A percentile compares a stretch with the other conserved stretches of the same genome.
These are phyloP conservation scores for Erannis defoliaria DNA, from an alignment of 2,888 invertebrate genomes.

Conservation along the genomic window DNA sequence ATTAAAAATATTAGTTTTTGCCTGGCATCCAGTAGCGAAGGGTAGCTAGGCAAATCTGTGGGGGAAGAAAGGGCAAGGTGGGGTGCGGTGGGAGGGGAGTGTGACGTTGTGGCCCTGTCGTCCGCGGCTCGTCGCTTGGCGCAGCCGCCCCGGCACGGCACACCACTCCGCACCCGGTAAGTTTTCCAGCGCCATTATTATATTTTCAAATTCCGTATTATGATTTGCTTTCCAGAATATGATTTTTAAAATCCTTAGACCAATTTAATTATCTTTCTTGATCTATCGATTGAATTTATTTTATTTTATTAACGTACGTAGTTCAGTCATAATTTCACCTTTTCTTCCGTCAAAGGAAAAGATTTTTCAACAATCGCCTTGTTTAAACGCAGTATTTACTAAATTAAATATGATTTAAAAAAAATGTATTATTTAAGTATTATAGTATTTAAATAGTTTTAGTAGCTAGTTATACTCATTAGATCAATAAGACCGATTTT, in stretches of 20 bases:
- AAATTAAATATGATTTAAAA: too few species aligned
- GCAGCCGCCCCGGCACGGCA: conserved; percentile 69
- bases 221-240: conserved; percentile 2
- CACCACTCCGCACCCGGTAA: conserved; percentile 48
- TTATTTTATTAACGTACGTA: too few species aligned
- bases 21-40: conserved; percentile 51
- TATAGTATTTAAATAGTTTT: too few species aligned
- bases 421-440: too few species aligned
- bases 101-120: conserved; percentile 66
- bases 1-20: conserved; percentile 25
- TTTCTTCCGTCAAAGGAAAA: too few species aligned
- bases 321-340: too few species aligned
- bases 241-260: neutral
- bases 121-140: conserved; percentile 68
- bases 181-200: conserved; percentile 31
- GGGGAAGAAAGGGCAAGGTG: conserved; percentile 46
- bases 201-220: conserved; percentile 32
- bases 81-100: conserved; percentile 61
- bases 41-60: conserved; percentile 68
- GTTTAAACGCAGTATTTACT: too few species aligned
- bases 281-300: too few species aligned
- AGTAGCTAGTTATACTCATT: too few species aligned
- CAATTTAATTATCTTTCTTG: too few species aligned
- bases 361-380: too few species aligned
- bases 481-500: too few species aligned